These are phyloP conservation scores for Schizopygopsis pylzovi DNA, from an alignment of 2,797 vertebrate species.

Conservation along the genomic window DNA sequence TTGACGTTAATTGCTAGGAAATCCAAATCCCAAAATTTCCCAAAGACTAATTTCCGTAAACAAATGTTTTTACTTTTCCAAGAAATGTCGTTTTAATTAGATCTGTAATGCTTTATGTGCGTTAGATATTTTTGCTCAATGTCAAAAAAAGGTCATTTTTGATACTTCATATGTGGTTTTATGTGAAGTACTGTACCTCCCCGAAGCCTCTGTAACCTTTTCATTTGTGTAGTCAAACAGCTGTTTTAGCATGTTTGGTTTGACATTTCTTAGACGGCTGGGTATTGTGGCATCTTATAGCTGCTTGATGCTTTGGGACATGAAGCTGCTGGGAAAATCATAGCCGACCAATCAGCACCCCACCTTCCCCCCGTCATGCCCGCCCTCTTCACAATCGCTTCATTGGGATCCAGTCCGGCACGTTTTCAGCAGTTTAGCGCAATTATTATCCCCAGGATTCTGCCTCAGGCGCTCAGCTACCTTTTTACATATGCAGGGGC, in stretches of 20 bases:
- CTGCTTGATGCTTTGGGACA: constrained; percentile 55
- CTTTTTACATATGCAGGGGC: constrained; percentile 99
- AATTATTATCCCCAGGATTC: constrained; percentile 96
- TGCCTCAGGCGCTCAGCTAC: constrained; percentile 96
- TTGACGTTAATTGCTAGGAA: background rate
- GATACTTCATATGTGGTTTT: background rate
- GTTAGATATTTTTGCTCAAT: constrained; percentile 22
- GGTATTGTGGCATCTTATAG: constrained; percentile 52
- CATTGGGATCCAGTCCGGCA: constrained; percentile 42
- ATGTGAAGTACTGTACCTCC: constrained; percentile 13
- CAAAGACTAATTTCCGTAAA: background rate
- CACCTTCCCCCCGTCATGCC: constrained; percentile 62
- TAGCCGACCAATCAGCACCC: constrained; percentile 70
- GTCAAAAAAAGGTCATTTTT: constrained; percentile 37
- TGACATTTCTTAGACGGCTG: constrained; percentile 76
- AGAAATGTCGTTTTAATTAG: background rate
- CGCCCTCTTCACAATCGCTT: constrained; percentile 57
- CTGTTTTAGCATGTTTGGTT: constrained; percentile 72
- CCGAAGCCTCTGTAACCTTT: constrained; percentile 72
- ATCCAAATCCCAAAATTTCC: background rate
- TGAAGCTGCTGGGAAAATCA: constrained; percentile 59
- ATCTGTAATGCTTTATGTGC: background rate
- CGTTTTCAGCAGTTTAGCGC: constrained; percentile 75
- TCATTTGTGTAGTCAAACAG: constrained; percentile 71
- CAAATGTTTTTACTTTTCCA: background rate